Evolutionary conservation across 2,888 invertebrate genomes (phyloP).

Genomic region (Acronicta aceris): DNA sequence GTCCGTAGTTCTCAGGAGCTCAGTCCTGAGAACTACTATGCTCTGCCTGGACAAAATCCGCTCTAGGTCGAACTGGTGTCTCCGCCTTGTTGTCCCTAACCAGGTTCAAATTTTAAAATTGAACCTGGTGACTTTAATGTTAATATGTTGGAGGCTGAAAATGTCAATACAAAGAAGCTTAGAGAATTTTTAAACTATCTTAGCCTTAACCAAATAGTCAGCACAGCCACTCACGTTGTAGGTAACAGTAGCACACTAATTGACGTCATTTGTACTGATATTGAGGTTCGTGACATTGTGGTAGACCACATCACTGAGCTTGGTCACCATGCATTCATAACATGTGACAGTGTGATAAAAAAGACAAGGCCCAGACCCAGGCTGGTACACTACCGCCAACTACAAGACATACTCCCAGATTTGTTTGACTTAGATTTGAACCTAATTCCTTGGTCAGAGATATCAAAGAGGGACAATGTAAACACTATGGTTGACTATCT

Average conservation of each 20-base stretch:
- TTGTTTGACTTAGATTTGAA: background rate
- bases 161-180: no score
- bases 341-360: background rate
- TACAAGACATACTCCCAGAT: conserved; percentile 2
- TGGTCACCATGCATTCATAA: background rate
- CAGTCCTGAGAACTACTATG: no score
- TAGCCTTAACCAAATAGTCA: no score
- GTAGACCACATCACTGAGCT: background rate
- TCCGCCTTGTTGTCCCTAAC: background rate
- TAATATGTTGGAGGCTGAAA: no score
- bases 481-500: background rate
- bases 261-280: no score
- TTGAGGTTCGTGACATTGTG: background rate
- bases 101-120: no score
- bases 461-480: background rate
- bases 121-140: no score
- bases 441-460: background rate
- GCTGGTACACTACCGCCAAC: background rate
- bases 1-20: no score
- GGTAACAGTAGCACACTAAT: no score
- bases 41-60: no score
- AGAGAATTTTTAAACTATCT: no score
- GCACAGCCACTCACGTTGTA: no score
- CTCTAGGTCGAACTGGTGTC: background rate
- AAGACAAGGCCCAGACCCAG: background rate